Base-by-base conservation (phyloP, 2,113 vertebrate genomes). In the Barbus barbus region DNA sequence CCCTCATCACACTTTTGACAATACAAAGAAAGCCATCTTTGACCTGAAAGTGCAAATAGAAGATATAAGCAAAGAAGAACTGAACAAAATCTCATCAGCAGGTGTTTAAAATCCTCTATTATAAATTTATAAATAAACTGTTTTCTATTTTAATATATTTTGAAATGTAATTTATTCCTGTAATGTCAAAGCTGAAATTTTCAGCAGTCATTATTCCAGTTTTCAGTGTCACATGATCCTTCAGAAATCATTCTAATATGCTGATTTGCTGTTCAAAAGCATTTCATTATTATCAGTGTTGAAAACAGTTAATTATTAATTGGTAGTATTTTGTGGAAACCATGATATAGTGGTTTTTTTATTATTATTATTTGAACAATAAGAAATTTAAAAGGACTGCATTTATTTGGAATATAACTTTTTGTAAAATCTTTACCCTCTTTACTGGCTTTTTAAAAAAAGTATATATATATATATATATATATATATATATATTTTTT, bases 21-120 rank as follows among this genome's bases (percentile, higher is more conserved):
- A 91, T 7, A 90, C 93, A 77, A 95, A 94, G 88, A 93, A 92
- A 91, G 92, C 93, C 63, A 91, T 95, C 9, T 88, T 89, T 38
- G 20, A 90, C 0, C 63, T 95, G 83, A 95, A 93, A 85, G 28
- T 93, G 63, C 91, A 94, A 83, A 61, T 95, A n/a, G 94, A 95
- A 82, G 93, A 94, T 88, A 51, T 91, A 65, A 89, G 86, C 90
- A 94, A 94, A 73, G 88, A 26, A 5, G 94, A 95, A 85, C 82
- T 93, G 60, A 89, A 11, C 79, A 95, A 93, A 88, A 91, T 95
- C 81, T 89, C 92, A 33, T 89, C 82, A 73, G 85, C 92, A 93
- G 93, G 94, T 95, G 18, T 1, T 69, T 7, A 65, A 26, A 72
- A 24, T 1, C 8, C 16, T 61, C 5, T 11, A 79, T 72, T 65